phyloP scores from a whole-genome alignment of 2,797 vertebrate genomes.

The Champsocephalus esox region DNA sequence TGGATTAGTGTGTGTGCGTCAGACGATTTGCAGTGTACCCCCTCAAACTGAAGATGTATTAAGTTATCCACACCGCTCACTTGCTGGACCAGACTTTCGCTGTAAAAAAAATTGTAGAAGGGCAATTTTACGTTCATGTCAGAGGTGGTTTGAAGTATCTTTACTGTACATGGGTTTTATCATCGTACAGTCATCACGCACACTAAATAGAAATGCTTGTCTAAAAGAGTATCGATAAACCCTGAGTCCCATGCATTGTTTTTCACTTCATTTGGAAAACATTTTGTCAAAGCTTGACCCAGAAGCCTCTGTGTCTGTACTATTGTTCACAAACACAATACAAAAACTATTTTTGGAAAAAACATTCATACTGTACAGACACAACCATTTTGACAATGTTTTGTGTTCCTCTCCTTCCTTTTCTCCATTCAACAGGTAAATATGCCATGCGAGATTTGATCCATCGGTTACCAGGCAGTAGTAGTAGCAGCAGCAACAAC shows the following conservation, averaged over 20 bases:
- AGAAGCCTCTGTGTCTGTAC: background rate
- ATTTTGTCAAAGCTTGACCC: constrained; percentile 2
- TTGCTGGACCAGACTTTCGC: background rate
- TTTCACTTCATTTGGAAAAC: background rate
- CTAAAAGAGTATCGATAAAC: background rate
- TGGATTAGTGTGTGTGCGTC: constrained; percentile 29
- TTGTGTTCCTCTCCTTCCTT: constrained; percentile 5
- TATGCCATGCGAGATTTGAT: constrained; percentile 99
- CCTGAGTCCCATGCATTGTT: background rate
- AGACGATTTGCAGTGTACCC: constrained; percentile 35
- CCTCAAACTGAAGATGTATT: constrained; percentile 47
- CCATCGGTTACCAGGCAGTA: constrained; percentile 94
- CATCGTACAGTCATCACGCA: background rate
- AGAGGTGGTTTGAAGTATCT: background rate
- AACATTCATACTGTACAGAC: background rate
- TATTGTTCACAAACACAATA: constrained; percentile 25
- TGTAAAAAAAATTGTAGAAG: constrained; percentile 15
- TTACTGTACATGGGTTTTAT: background rate
- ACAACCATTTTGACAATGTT: constrained; percentile 17
- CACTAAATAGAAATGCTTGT: background rate
- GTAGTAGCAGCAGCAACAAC: constrained; percentile 88
- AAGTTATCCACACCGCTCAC: constrained; percentile 31
- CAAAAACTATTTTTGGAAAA: background rate
- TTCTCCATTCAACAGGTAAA: constrained; percentile 87
- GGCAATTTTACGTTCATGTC: constrained; percentile 21